A percentile compares a stretch with the other conserved stretches of the same genome.
These are phyloP conservation scores for Upupa epops DNA, from an alignment of 2,113 vertebrate species.

Conservation along the genomic window DNA sequence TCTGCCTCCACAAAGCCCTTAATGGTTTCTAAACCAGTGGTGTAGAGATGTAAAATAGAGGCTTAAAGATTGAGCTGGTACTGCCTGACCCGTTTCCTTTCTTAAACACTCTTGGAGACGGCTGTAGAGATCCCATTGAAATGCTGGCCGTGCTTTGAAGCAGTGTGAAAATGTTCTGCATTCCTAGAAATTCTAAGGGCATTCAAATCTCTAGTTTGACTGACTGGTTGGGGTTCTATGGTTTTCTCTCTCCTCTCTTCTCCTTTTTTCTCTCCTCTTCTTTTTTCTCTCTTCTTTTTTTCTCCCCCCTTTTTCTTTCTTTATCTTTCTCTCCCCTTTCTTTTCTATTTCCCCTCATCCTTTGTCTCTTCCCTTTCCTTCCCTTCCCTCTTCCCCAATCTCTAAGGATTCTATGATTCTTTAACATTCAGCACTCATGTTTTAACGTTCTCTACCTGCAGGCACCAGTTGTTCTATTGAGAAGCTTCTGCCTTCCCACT, in stretches of 20 bases:
- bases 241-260: too few relatives aligned
- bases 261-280: too few relatives aligned
- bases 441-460: background rate
- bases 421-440: too few relatives aligned
- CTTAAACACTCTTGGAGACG: background rate
- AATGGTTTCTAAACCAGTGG: background rate
- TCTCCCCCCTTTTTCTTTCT: too few relatives aligned
- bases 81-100: background rate
- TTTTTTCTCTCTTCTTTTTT: too few relatives aligned
- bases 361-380: background rate
- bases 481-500: slow-evolving; percentile 9
- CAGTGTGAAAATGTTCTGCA: background rate
- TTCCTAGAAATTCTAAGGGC: slow-evolving; percentile 8
- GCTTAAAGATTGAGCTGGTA: background rate
- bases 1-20: background rate
- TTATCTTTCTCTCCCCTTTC: too few relatives aligned
- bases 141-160: background rate
- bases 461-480: slow-evolving; percentile 60
- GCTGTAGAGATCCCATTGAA: background rate
- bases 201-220: background rate
- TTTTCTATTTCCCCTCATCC: too few relatives aligned
- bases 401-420: too few relatives aligned
- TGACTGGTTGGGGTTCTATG: background rate
- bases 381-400: too few relatives aligned
- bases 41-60: background rate